Evolutionary conservation across 1,140 invertebrate species (phyloP), one percentile per base, ranked within the genome.

Genomic region (Zaprionus vittiger): DNA sequence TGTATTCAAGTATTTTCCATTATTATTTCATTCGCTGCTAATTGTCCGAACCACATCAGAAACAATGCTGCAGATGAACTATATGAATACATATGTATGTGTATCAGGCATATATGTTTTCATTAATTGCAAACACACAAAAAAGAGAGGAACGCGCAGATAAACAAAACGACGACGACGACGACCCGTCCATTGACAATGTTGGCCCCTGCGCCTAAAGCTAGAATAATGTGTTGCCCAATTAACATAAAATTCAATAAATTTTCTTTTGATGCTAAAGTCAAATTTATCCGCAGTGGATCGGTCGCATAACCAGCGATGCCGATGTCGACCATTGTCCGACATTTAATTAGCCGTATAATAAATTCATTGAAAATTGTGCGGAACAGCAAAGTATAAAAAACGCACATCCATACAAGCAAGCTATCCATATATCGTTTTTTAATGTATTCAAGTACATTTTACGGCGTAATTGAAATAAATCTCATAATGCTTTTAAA

Each of bases 361-460:
- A 79, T 77, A 77, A 77, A 77, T 79, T 67, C 37, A 79, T 72
- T 73, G 41, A 20, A 55, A 54, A 60, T 41, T 73, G 64, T 59
- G n/a, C 55, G 28, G 17, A 22, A 20, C 17, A 9, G 44, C 9
- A 17, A 44, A 12, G 41, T 20, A 31, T 56, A 56, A 20, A 22
- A 22, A 52, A 14, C 11, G 47, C 24, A 60, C 31, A 34, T 34
- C 15, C 24, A 59, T 14, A 2, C 28, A 6, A 14, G 49, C n/a
- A 31, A 44, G 34, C 44, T 28, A 2, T 5, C 5, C 54, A 24
- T 56, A 17, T 56, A n/a, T 77, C 61, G 59, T 56, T 49, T 60
- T 70, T 70, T 78, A 89, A 81, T 60, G 49, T 70, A 90, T 89
- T 89, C 84, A 89, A 89, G 85, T 89, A 81, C 67, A 79, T 89